Percentiles rank a stretch among this genome's conserved stretches.
Conservation (phyloP, 2,113 vertebrate species). For the Tragulus kanchil region DNA sequence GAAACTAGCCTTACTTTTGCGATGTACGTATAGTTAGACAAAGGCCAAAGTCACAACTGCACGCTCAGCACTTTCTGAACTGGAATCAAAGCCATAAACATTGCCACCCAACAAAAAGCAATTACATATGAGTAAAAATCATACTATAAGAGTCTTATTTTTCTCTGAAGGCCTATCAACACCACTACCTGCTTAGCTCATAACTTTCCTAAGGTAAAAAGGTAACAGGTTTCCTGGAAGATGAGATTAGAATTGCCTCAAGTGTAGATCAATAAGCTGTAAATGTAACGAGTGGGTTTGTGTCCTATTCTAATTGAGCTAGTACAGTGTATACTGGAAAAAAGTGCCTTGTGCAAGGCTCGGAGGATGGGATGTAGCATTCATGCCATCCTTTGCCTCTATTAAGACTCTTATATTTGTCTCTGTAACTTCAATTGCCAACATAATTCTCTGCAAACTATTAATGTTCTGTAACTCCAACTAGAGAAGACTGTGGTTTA, state of each 20-base stretch:
- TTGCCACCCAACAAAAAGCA: neutral
- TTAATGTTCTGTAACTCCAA: neutral
- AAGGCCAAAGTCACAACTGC: neutral
- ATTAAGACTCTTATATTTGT: neutral
- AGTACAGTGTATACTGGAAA: neutral
- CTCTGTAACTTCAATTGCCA: neutral
- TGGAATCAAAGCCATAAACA: neutral
- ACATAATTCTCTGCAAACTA: neutral
- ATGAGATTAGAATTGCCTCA: slow-evolving; percentile 9
- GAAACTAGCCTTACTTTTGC: neutral
- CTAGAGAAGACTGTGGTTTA: slow-evolving; percentile 27
- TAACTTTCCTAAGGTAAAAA: slow-evolving; percentile 4
- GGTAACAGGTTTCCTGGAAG: neutral
- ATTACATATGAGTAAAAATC: neutral
- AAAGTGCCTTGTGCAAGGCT: neutral
- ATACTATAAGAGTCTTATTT: neutral
- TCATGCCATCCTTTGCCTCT: neutral
- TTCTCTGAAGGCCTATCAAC: neutral
- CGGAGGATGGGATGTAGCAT: neutral
- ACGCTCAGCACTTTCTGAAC: neutral
- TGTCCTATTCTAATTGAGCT: neutral
- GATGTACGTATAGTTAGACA: neutral
- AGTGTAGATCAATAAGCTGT: neutral
- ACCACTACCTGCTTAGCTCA: neutral
- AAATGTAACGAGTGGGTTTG: neutral